Conservation (phyloP, 2,888 invertebrate species). For the Macrophya alboannulata region DNA sequence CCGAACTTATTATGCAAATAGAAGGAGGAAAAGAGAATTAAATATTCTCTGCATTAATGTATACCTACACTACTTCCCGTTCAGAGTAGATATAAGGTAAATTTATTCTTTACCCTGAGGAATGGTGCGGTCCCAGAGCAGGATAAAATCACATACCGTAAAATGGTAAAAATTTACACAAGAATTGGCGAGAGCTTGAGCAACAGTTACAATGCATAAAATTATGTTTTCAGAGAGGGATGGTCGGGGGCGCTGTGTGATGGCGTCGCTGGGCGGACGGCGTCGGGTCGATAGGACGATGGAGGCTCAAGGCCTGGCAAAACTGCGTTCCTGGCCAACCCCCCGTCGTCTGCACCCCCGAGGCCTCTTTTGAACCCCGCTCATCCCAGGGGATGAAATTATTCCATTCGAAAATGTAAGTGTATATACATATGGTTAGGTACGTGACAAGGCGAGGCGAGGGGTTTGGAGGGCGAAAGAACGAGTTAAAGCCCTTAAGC, state of each 20-base stretch:
- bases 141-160: constrained; percentile 37
- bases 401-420: constrained; percentile 59
- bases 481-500: constrained; percentile 62
- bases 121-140: neutral
- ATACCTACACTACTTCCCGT: neutral
- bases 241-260: constrained; percentile 60
- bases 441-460: neutral
- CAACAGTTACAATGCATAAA: constrained; percentile 69
- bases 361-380: constrained; percentile 57
- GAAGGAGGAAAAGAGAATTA: neutral
- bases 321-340: constrained; percentile 60
- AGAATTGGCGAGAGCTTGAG: constrained; percentile 59
- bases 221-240: constrained; percentile 66
- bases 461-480: constrained; percentile 39
- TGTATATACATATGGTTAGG: neutral
- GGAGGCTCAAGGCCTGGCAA: constrained; percentile 65
- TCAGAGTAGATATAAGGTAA: neutral
- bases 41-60: too few species aligned
- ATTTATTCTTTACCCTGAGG: neutral
- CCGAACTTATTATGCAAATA: neutral
- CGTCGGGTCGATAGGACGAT: constrained; percentile 75
- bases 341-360: constrained; percentile 59
- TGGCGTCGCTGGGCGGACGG: constrained; percentile 73
- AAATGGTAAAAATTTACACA: constrained; percentile 50
- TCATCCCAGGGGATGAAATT: constrained; percentile 63